These are phyloP conservation scores for Cyaniris semiargus DNA, from an alignment of 2,888 invertebrate species.

Conservation along the genomic window DNA sequence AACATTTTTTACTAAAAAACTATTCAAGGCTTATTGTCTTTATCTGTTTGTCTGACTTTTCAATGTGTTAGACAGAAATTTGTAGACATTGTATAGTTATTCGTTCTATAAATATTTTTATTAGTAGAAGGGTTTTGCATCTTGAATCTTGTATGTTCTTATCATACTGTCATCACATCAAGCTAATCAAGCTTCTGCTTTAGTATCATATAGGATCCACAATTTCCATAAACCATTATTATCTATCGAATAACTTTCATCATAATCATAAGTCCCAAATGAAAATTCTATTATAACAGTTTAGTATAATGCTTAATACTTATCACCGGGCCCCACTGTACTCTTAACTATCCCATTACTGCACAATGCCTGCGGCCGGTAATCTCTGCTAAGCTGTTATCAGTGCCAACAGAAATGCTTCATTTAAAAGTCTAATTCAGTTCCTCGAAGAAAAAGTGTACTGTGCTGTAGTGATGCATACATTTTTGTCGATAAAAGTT, in stretches of 20 bases:
- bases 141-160: too few species aligned
- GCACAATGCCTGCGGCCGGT: constrained; percentile 23
- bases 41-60: too few species aligned
- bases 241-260: not conserved
- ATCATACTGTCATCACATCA: not conserved
- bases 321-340: constrained; percentile 2
- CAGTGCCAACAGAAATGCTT: constrained; percentile 27
- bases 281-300: not conserved
- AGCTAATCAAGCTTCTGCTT: not conserved
- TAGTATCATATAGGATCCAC: not conserved
- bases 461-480: not conserved
- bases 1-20: too few species aligned
- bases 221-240: not conserved
- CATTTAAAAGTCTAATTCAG: constrained; percentile 22
- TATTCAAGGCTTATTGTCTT: too few species aligned
- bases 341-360: constrained; percentile 17
- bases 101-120: too few species aligned
- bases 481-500: constrained; percentile 6
- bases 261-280: not conserved
- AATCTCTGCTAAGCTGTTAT: constrained; percentile 26
- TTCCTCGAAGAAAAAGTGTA: constrained; percentile 7
- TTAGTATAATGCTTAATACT: not conserved
- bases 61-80: too few species aligned
- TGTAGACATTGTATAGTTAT: too few species aligned
- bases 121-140: too few species aligned